Evolutionary conservation across 2,888 invertebrate species (phyloP), one percentile per base, ranked within the genome.

Genomic region (Poecilobothrus nobilitatus): DNA sequence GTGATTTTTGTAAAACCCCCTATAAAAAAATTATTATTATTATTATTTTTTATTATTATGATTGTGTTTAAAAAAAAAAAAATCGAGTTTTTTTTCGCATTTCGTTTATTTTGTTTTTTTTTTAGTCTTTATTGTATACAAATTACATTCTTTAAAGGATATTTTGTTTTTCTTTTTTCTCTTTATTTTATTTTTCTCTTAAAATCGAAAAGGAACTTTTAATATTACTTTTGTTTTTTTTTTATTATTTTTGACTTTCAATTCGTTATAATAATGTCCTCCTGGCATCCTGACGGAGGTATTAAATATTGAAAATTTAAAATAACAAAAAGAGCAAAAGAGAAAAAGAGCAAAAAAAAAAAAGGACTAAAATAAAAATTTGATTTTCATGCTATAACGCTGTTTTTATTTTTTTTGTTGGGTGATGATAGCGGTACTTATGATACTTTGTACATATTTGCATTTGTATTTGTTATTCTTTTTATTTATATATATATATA

Each of bases 61-160:
- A 12, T 9, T 53, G 18, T 53, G 27, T 27, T 27, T 27, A 4
- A n/a, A n/a, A 27, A 27, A 27, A 27, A 27, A 27, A 2, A 27
- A 27, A 27, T 5, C 5, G 27, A 27, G 2, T 27, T 27, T n/a
- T n/a, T n/a, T n/a, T n/a, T n/a, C n/a, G n/a, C n/a, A n/a, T n/a
- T n/a, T n/a, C n/a, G n/a, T n/a, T n/a, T n/a, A n/a, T n/a, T n/a
- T 27, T 27, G 27, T 27, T 27, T 27, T 27, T 27, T 27, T 27
- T 27, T 27, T 27, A 27, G 53, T 53, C 18, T 18, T 53, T 18
- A 18, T 53, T 15, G 18, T 18, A 53, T 53, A 53, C 53, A 53
- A 53, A 53, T 53, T 53, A 53, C 18, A 53, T 53, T 53, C 53
- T 53, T 53, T 53, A 53, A 27, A 53, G n/a, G 53, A 53, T 27